These are phyloP conservation scores for Paratrypauchen microcephalus DNA, from an alignment of 2,797 vertebrate species.

Conservation along the genomic window DNA sequence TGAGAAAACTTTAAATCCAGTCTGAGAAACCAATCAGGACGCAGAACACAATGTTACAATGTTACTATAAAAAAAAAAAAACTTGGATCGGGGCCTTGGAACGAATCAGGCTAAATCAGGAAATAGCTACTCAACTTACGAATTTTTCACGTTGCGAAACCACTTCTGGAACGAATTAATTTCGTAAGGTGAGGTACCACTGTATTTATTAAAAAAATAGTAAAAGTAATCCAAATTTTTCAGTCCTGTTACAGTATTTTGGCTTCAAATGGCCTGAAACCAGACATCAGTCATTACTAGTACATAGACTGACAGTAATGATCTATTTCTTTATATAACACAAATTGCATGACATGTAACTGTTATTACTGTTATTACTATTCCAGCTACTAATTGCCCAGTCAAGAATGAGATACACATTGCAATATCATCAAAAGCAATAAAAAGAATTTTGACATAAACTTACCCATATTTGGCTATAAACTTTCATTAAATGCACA, in stretches of 20 bases:
- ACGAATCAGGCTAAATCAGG: too few species aligned
- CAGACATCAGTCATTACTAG: neutral
- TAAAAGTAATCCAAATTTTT: too few species aligned
- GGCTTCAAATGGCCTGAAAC: neutral
- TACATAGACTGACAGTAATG: neutral
- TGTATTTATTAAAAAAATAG: too few species aligned
- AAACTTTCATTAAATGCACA: neutral
- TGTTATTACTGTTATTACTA: neutral
- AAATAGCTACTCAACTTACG: too few species aligned
- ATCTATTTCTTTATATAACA: neutral
- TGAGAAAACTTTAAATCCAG: too few species aligned
- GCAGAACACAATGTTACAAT: too few species aligned
- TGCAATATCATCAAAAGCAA: neutral
- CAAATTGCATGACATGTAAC: neutral
- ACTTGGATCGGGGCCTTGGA: too few species aligned
- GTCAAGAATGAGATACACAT: neutral
- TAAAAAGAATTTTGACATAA: neutral
- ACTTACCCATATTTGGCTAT: neutral
- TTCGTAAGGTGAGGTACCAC: too few species aligned
- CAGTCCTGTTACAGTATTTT: neutral
- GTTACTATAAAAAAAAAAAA: too few species aligned
- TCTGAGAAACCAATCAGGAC: too few species aligned
- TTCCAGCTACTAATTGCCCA: neutral
- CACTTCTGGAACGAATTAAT: too few species aligned
- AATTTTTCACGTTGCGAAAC: too few species aligned